These are phyloP conservation scores for Acomys russatus DNA, from an alignment of 2,797 vertebrate species.

Conservation along the genomic window DNA sequence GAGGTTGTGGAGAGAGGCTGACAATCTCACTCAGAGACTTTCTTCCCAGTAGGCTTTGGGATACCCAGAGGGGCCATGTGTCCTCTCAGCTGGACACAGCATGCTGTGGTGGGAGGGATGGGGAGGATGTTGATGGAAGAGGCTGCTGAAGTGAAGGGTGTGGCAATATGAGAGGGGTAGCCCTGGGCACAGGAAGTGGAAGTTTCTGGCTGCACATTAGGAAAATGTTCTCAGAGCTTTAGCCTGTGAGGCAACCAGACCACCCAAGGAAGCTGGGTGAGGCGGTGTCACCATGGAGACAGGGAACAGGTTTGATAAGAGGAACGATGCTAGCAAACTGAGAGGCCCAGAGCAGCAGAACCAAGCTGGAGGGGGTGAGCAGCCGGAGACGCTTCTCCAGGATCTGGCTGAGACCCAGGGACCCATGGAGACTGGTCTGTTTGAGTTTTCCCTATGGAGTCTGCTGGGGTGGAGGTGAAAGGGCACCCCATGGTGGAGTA, in stretches of 20 bases:
- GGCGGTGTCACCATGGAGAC: slow-evolving; percentile 48
- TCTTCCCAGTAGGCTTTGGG: background rate
- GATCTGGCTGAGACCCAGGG: background rate
- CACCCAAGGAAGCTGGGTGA: slow-evolving; percentile 70
- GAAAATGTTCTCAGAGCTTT: slow-evolving; percentile 73
- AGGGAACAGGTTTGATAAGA: slow-evolving; percentile 67
- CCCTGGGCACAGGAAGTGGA: slow-evolving; percentile 64
- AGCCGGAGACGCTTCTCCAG: background rate
- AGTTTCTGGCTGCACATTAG: slow-evolving; percentile 72
- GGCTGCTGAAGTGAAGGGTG: background rate
- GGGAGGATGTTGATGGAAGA: background rate
- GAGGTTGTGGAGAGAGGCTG: background rate
- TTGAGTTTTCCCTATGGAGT: background rate
- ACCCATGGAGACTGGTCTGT: too few relatives aligned
- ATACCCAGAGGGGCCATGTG: background rate
- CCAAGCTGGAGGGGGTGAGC: background rate
- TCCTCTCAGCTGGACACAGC: background rate
- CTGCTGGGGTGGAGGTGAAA: background rate
- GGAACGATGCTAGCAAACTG: background rate
- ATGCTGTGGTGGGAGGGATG: background rate
- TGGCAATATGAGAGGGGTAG: background rate
- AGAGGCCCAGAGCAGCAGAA: background rate
- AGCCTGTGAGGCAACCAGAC: slow-evolving; percentile 67
- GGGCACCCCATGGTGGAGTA: background rate
- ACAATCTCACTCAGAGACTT: background rate